A percentile compares a stretch with the other conserved stretches of the same genome.
Conservation (phyloP, 2,888 invertebrate genomes). For the Thalpophila matura region DNA sequence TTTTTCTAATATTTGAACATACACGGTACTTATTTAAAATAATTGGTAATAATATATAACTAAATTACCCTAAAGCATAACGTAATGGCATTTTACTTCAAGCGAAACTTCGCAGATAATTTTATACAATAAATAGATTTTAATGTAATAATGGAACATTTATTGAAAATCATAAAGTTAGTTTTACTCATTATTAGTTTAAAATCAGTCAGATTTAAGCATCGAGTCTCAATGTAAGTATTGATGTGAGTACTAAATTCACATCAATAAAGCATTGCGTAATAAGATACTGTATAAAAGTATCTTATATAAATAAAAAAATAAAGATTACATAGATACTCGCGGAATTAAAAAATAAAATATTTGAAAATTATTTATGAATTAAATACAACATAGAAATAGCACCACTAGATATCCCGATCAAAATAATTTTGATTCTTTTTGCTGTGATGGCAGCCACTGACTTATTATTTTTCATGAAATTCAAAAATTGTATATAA, state of each 20-base stretch:
- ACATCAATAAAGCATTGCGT: slow-evolving; percentile 1
- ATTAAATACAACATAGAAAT: slow-evolving; percentile 11
- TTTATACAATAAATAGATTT: neutral
- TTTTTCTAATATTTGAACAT: slow-evolving; percentile 16
- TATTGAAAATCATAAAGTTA: neutral
- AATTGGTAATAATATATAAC: slow-evolving; percentile 1
- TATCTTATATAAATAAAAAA: neutral
- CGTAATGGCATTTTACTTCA: slow-evolving; percentile 22
- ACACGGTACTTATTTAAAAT: neutral
- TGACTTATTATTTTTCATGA: neutral
- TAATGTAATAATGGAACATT: slow-evolving; percentile 11
- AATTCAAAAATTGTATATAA: neutral
- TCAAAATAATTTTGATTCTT: neutral
- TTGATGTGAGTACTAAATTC: neutral
- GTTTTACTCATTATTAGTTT: neutral
- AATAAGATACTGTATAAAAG: neutral
- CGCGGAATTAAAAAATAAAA: neutral
- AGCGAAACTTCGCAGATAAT: neutral
- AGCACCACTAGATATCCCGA: slow-evolving; percentile 25
- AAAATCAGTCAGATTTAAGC: slow-evolving; percentile 37
- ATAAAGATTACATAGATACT: neutral
- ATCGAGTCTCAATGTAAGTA: slow-evolving; percentile 1
- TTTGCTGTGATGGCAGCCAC: neutral
- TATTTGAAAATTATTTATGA: slow-evolving; percentile 9
- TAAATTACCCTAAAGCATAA: slow-evolving; percentile 14